Percentiles rank a stretch among this genome's conserved stretches.
Conservation (phyloP, 1,140 invertebrate genomes). For the Monochamus saltuarius region DNA sequence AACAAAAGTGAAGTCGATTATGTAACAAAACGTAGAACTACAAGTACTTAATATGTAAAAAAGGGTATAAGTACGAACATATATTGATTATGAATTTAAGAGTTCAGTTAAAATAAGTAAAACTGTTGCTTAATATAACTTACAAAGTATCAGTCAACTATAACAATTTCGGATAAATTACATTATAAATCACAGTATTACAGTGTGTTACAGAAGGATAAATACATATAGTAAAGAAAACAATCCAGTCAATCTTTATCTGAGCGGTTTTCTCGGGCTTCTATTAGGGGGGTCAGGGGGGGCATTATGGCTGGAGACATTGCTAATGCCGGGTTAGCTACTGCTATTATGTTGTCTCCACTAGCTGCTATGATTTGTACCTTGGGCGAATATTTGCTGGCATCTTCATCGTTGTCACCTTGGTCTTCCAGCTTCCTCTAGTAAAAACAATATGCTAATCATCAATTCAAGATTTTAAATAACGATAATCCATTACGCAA, state of each 20-base stretch:
- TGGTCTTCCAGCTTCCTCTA: slow-evolving; percentile 53
- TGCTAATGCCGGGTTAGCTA: slow-evolving; percentile 78
- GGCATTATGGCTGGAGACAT: slow-evolving; percentile 55
- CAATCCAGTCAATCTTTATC: slow-evolving; percentile 16
- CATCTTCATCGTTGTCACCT: slow-evolving; percentile 54
- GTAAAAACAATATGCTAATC: too few relatives aligned
- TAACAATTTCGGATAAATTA: slow-evolving; percentile 23
- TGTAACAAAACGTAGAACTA: too few relatives aligned
- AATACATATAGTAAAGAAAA: not conserved
- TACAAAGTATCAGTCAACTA: slow-evolving; percentile 23
- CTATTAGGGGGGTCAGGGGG: slow-evolving; percentile 26
- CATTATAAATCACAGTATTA: slow-evolving; percentile 25
- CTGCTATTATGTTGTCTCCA: slow-evolving; percentile 83
- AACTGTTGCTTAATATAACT: slow-evolving; percentile 11
- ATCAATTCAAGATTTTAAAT: too few relatives aligned
- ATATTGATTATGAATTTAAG: too few relatives aligned
- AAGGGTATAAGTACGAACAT: too few relatives aligned
- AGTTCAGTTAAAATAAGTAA: too few relatives aligned
- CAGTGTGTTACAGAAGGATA: not conserved
- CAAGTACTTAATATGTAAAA: too few relatives aligned
- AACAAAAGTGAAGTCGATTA: too few relatives aligned
- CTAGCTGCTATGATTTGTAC: slow-evolving; percentile 78
- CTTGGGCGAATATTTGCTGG: slow-evolving; percentile 57
- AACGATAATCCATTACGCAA: too few relatives aligned
- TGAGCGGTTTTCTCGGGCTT: slow-evolving; percentile 29